Percentiles rank a stretch among this genome's conserved stretches.
phyloP scores from a whole-genome alignment of 1,140 invertebrate species.

The Anoplophora glabripennis region DNA sequence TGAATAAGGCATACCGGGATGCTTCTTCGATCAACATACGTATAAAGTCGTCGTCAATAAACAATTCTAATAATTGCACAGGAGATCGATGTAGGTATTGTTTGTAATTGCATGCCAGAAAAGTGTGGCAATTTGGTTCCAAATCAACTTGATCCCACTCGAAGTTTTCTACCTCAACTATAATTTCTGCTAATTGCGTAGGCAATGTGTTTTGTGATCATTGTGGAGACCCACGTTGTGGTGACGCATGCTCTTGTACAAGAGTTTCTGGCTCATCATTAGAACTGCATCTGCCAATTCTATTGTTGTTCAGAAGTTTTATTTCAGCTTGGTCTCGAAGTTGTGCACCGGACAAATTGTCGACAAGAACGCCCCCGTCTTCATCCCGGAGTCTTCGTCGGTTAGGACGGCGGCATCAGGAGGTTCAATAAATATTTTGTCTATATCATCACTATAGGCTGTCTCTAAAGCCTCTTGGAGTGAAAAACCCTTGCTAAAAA shows the following conservation, averaged over 20 bases:
- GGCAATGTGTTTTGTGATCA: too few species aligned
- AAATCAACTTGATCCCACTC: neutral
- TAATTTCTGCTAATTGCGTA: neutral
- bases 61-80: too few species aligned
- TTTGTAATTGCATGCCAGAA: neutral
- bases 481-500: neutral
- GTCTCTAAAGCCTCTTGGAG: slow-evolving; percentile 4
- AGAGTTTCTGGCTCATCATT: too few species aligned
- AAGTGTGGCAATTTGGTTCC: neutral
- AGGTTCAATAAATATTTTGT: slow-evolving; percentile 24
- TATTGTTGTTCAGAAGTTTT: slow-evolving; percentile 4
- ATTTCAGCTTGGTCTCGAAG: slow-evolving; percentile 5
- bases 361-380: slow-evolving; percentile 14
- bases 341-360: slow-evolving; percentile 16
- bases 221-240: too few species aligned
- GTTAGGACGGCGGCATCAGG: slow-evolving; percentile 18
- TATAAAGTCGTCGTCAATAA: too few species aligned
- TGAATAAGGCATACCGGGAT: slow-evolving; percentile 30
- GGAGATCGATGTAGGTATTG: too few species aligned
- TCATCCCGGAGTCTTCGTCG: slow-evolving; percentile 29
- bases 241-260: too few species aligned
- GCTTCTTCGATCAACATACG: too few species aligned
- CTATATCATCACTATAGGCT: slow-evolving; percentile 12
- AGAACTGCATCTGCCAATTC: neutral
- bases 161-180: neutral